phyloP scores from a whole-genome alignment of 2,888 invertebrate genomes.

The Drosophila anceps region DNA sequence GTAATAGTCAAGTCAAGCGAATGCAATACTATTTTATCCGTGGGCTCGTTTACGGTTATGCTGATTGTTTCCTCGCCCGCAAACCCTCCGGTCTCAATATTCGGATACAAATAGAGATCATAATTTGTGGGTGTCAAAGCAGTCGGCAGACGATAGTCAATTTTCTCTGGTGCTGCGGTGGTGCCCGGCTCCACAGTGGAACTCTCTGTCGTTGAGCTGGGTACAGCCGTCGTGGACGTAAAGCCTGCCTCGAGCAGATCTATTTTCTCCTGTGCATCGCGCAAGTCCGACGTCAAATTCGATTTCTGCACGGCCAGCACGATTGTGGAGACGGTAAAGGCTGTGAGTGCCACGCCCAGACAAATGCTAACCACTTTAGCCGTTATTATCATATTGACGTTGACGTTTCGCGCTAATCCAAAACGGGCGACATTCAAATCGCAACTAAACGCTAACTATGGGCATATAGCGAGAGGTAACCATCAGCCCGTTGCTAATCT shows the following conservation, averaged over 20 bases:
- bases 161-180: constrained; percentile 58
- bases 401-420: constrained; percentile 42
- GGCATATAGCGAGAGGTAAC: constrained; percentile 35
- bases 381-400: constrained; percentile 75
- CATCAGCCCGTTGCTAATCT: constrained; percentile 64
- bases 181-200: constrained; percentile 22
- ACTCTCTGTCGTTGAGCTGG: constrained; percentile 11
- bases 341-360: constrained; percentile 79
- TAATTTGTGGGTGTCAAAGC: constrained; percentile 88
- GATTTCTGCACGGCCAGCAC: constrained; percentile 86
- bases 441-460: constrained; percentile 58
- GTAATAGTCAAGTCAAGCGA: constrained; percentile 87
- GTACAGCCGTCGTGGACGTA: constrained; percentile 41
- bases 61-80: constrained; percentile 87
- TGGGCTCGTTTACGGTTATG: constrained; percentile 85
- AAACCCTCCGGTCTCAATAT: constrained; percentile 87
- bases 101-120: constrained; percentile 89
- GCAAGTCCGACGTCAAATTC: constrained; percentile 70
- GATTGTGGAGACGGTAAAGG: constrained; percentile 87
- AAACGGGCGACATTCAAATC: constrained; percentile 40
- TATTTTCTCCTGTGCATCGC: constrained; percentile 72
- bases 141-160: constrained; percentile 86
- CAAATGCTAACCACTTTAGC: constrained; percentile 78
- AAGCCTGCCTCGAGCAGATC: constrained; percentile 66
- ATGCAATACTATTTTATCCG: constrained; percentile 87